A percentile compares a stretch with the other conserved stretches of the same genome.
These are phyloP conservation scores for Aleiodes testaceus DNA, from an alignment of 2,888 invertebrate genomes.

Conservation along the genomic window DNA sequence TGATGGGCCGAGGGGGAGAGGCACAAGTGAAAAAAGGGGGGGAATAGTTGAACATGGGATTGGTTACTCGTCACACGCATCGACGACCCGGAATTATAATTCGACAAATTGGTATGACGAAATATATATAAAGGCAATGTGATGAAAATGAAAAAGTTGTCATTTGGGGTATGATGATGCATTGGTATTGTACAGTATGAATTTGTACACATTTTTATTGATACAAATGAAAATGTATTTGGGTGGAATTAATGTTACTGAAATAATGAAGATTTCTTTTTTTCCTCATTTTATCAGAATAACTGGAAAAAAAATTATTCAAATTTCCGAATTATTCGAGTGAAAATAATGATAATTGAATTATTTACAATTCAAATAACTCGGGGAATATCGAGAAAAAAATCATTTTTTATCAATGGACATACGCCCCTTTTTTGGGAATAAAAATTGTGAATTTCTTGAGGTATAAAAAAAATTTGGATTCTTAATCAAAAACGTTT, in stretches of 20 bases:
- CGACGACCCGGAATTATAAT: constrained; percentile 40
- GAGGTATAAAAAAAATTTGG: background rate
- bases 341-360: too few species aligned
- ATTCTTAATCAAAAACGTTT: background rate
- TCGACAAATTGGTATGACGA: constrained; percentile 37
- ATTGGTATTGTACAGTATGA: constrained; percentile 13
- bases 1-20: background rate
- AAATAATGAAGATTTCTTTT: too few species aligned
- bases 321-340: too few species aligned
- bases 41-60: constrained; percentile 19
- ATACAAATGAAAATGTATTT: constrained; percentile 1
- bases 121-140: constrained; percentile 25
- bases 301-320: too few species aligned
- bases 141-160: constrained; percentile 41
- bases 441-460: too few species aligned
- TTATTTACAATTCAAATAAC: too few species aligned
- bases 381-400: background rate
- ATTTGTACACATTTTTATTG: constrained; percentile 3
- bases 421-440: too few species aligned
- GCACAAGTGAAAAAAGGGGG: background rate
- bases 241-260: background rate
- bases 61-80: constrained; percentile 41
- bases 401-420: background rate
- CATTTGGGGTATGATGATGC: constrained; percentile 16
- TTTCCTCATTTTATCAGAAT: too few species aligned